Percentiles rank a stretch among this genome's conserved stretches.
phyloP scores from a whole-genome alignment of 2,113 vertebrate genomes.

The Rutilus rutilus region DNA sequence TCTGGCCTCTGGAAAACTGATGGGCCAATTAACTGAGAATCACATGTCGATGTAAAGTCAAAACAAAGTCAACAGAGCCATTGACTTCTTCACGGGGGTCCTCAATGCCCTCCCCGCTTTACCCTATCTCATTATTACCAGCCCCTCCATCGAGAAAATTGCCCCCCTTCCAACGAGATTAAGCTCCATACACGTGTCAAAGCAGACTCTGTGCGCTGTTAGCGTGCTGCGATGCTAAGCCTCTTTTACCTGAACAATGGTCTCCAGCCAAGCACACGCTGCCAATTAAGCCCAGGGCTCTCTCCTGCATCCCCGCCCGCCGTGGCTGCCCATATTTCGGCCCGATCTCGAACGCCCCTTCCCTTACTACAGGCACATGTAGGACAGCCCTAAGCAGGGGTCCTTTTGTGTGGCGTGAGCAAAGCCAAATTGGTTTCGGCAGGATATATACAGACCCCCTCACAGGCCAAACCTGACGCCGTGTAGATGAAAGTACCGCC shows the following conservation, averaged over 20 bases:
- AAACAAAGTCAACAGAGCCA: constrained; percentile 50
- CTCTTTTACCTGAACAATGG: constrained; percentile 63
- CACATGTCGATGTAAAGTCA: constrained; percentile 49
- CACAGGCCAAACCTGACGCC: constrained; percentile 46
- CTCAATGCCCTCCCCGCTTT: constrained; percentile 21
- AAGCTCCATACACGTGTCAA: constrained; percentile 56
- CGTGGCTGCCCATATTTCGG: constrained; percentile 23
- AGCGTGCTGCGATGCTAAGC: constrained; percentile 59
- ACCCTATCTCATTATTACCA: constrained; percentile 54
- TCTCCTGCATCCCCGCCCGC: constrained; percentile 37
- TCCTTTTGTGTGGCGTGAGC: constrained; percentile 55
- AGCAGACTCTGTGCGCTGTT: constrained; percentile 43
- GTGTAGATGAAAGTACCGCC: constrained; percentile 56
- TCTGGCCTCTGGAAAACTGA: not conserved
- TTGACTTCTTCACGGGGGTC: constrained; percentile 61
- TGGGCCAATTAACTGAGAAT: constrained; percentile 33
- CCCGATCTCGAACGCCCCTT: constrained; percentile 39
- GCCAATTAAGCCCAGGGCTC: constrained; percentile 60
- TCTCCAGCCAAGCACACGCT: constrained; percentile 57
- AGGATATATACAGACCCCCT: constrained; percentile 50
- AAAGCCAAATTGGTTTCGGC: constrained; percentile 62
- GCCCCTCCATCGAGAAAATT: constrained; percentile 49
- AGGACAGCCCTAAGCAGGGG: constrained; percentile 49
- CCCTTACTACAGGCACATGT: constrained; percentile 35
- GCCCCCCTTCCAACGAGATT: constrained; percentile 47